Percentiles rank a stretch among this genome's conserved stretches.
phyloP scores from a whole-genome alignment of 2,113 vertebrate species.

The Menura novaehollandiae region DNA sequence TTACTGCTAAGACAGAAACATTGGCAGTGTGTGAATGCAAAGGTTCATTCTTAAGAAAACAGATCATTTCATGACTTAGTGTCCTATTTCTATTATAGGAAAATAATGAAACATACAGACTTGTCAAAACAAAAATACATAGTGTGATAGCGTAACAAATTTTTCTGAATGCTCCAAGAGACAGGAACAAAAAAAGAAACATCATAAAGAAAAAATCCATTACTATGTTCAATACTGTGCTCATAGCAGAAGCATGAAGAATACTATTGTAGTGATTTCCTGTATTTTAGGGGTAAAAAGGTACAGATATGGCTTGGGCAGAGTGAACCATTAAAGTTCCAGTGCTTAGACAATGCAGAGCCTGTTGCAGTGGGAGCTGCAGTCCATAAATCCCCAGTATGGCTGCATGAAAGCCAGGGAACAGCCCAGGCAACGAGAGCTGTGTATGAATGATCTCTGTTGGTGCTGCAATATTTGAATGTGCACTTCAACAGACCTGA shows the following conservation, averaged over 20 bases:
- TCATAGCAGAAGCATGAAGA: background rate
- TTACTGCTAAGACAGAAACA: background rate
- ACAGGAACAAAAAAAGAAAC: background rate
- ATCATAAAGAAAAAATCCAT: background rate
- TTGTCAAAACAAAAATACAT: background rate
- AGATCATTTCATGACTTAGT: background rate
- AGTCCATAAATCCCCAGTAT: background rate
- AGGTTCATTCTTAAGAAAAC: background rate
- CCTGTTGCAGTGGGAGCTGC: background rate
- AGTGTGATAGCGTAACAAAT: background rate
- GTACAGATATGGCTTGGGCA: background rate
- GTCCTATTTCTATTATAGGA: background rate
- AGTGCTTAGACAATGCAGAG: background rate
- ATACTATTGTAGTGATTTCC: background rate
- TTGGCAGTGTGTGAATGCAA: background rate
- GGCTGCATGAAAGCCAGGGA: background rate
- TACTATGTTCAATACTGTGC: background rate
- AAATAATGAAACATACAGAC: background rate
- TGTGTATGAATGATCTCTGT: background rate
- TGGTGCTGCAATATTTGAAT: background rate
- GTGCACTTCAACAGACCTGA: rapidly evolving
- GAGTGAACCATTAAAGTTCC: background rate
- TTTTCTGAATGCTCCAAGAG: background rate
- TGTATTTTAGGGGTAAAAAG: background rate
- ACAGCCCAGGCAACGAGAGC: background rate